A percentile compares a stretch with the other conserved stretches of the same genome.
phyloP scores from a whole-genome alignment of 2,888 invertebrate species.

The Epinotia ramella region DNA sequence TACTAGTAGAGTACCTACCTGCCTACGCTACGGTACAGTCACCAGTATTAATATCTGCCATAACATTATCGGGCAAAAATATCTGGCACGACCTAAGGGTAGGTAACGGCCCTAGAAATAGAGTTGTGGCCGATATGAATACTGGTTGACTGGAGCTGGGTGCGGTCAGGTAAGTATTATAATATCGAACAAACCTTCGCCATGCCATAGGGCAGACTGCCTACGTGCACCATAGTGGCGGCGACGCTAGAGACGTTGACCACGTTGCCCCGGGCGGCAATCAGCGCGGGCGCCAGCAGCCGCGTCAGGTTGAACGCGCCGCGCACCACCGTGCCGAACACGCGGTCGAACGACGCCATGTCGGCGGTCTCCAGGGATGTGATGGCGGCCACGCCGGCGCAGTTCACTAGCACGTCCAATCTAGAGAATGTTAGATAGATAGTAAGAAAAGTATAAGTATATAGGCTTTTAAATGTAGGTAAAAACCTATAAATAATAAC shows the following conservation, averaged over 20 bases:
- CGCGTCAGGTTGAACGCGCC: conserved; percentile 83
- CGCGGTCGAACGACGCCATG: conserved; percentile 55
- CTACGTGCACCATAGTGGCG: conserved; percentile 89
- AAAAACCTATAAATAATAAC: too few relatives aligned
- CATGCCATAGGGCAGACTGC: conserved; percentile 92
- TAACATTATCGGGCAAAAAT: too few relatives aligned
- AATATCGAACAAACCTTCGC: conserved; percentile 86
- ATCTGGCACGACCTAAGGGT: too few relatives aligned
- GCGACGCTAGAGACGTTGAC: conserved; percentile 89
- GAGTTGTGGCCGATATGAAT: too few relatives aligned
- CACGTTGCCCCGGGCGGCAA: conserved; percentile 84
- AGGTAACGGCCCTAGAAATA: too few relatives aligned
- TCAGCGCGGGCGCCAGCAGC: conserved; percentile 86
- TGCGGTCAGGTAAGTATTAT: too few relatives aligned
- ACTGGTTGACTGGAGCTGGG: too few relatives aligned
- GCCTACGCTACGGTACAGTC: too few relatives aligned
- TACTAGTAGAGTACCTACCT: too few relatives aligned
- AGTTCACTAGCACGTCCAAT: conserved; percentile 75
- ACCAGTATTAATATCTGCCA: too few relatives aligned
- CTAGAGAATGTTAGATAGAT: conserved; percentile 2
- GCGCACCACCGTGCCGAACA: conserved; percentile 87
- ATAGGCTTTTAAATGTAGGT: too few relatives aligned
- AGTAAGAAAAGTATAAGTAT: background rate
- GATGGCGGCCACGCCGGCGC: conserved; percentile 79
- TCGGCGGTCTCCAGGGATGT: conserved; percentile 53